Evolutionary conservation across 2,888 invertebrate species (phyloP), one percentile per base, ranked within the genome.

Genomic region (Sisyra nigra): DNA sequence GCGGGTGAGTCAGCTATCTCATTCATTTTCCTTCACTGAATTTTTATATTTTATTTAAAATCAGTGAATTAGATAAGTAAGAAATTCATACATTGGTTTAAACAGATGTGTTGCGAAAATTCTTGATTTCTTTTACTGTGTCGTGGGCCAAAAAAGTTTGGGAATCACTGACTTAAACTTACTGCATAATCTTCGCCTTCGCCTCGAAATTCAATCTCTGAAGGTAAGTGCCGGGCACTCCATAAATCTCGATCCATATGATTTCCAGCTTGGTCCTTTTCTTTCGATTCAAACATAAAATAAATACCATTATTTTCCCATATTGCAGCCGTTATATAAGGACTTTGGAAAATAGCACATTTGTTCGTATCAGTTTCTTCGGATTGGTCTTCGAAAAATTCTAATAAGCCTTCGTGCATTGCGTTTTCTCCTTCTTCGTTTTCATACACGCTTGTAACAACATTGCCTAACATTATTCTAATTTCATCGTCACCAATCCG

Each of bases 201-300:
- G n/a, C 34, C 6, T 34, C 34, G 24, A 34, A 2, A 14, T n/a
- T 34, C 34, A 3, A 14, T 15, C 11, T 4, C 6, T 14, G 31
- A n/a, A 6, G 13, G 14, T 40, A 15, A 30, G 11, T 18, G 38
- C 7, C 19, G 18, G 2, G 13, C 38, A 40, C 40, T 15, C 31
- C 40, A 31, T 31, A 31, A 11, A 40, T 66, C 67, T 37, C 54
- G 56, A 2, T 50, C 48, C 4, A 55, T 55, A 15, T 48, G 35
- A 2, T 51, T 19, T 1, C 67, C 66, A 39, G 52, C 55, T 0
- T 65, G 61, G 13, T 65, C 63, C 13, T 65, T 55, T 15, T 65
- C 62, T 45, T 63, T 58, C 0, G 67, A 59, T 50, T 68, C 67
- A 47, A 65, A 69, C 48, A 63, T 57, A 49, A 62, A 69, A 41